These are phyloP conservation scores for Dipodomys stephensi DNA, from an alignment of 2,113 vertebrate genomes.

Conservation along the genomic window DNA sequence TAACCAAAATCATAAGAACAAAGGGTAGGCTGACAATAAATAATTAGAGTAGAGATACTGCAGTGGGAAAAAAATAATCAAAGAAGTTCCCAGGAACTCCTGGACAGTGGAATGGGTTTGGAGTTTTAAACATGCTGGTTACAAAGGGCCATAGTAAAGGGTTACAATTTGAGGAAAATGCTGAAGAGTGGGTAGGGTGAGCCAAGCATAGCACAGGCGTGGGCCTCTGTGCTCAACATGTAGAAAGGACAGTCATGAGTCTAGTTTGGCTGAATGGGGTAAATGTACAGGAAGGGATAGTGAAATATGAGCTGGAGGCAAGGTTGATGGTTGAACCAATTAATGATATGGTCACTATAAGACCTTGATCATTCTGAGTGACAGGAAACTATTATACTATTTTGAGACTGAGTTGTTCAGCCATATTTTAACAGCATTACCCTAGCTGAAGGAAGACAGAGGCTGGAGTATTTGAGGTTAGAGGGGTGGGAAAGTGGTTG, in stretches of 20 bases:
- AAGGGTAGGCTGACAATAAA: background rate
- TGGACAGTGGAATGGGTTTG: fast-evolving
- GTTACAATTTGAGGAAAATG: background rate
- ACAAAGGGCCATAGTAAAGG: background rate
- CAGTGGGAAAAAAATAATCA: background rate
- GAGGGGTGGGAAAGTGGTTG: background rate
- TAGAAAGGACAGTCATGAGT: background rate
- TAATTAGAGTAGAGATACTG: fast-evolving
- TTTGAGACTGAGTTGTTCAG: background rate
- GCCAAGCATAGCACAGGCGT: background rate
- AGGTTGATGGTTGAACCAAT: background rate
- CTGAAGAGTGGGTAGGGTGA: background rate
- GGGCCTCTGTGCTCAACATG: too few species aligned
- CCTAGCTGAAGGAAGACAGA: background rate
- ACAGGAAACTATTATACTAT: background rate
- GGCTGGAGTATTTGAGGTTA: background rate
- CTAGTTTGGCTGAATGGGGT: background rate
- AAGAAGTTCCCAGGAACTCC: background rate
- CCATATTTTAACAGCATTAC: background rate
- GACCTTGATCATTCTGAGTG: background rate
- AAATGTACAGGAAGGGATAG: background rate
- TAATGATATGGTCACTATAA: background rate
- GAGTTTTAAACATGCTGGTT: background rate
- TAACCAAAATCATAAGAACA: background rate
- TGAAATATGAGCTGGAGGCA: background rate